A percentile compares a stretch with the other conserved stretches of the same genome.
Evolutionary conservation across 2,888 invertebrate genomes (phyloP).

Genomic region (Sarcophaga variegata): DNA sequence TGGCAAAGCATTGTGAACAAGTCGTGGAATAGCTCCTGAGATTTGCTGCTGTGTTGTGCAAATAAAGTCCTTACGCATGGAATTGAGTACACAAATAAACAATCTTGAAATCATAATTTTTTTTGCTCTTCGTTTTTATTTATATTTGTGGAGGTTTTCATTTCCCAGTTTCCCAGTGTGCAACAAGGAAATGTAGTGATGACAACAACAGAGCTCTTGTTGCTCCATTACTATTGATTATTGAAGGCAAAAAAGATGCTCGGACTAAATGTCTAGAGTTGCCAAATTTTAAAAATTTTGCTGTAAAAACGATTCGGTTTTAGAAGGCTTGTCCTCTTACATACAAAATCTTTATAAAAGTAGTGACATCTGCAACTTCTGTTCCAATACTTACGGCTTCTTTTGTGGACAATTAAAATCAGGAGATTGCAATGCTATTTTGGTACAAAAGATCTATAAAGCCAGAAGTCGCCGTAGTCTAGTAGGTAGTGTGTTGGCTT

Average conservation of each 20-base stretch:
- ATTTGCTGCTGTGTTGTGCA: neutral
- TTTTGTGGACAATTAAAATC: no score
- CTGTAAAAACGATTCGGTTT: no score
- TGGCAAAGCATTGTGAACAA: neutral
- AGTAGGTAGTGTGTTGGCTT: no score
- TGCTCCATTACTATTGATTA: neutral
- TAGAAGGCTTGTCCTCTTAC: no score
- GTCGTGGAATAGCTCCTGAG: neutral
- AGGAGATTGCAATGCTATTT: no score
- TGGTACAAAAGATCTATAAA: no score
- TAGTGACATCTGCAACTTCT: no score
- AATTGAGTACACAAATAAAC: conserved; percentile 4
- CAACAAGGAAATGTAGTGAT: neutral
- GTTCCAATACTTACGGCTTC: no score
- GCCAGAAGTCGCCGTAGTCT: no score
- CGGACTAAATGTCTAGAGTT: neutral
- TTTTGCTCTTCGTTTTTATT: neutral
- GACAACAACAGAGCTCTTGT: neutral
- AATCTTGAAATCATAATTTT: conserved; percentile 33
- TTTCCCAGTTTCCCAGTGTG: no score
- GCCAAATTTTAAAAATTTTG: neutral
- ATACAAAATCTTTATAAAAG: no score
- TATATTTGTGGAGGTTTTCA: neutral
- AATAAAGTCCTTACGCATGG: conserved; percentile 37
- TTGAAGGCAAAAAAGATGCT: neutral